phyloP scores from a whole-genome alignment of 2,797 vertebrate species.

The Xenentodon cancila region DNA sequence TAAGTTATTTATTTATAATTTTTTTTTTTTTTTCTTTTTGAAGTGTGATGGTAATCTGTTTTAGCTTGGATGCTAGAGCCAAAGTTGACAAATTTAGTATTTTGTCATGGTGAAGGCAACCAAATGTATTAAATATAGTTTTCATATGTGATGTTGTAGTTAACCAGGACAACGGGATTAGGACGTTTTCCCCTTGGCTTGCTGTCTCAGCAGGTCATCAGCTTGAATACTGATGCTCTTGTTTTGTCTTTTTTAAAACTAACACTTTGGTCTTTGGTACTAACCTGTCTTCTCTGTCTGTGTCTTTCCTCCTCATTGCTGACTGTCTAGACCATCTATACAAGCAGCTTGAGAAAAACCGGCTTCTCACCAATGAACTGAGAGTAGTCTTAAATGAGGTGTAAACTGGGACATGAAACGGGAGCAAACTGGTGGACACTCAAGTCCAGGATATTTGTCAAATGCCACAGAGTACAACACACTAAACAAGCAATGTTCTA shows the following conservation, averaged over 20 bases:
- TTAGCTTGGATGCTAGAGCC: too few relatives aligned
- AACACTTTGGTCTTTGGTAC: constrained; percentile 46
- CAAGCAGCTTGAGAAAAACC: constrained; percentile 97
- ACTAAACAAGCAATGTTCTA: constrained; percentile 12
- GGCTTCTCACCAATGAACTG: constrained; percentile 92
- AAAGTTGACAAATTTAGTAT: too few relatives aligned
- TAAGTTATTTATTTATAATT: too few relatives aligned
- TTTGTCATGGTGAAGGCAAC: too few relatives aligned
- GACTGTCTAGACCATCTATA: constrained; percentile 91
- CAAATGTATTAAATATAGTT: too few relatives aligned
- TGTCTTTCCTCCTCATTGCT: constrained; percentile 73
- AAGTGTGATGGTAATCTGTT: too few relatives aligned
- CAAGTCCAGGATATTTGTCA: not conserved
- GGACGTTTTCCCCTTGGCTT: too few relatives aligned
- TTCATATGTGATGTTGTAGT: too few relatives aligned
- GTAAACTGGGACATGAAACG: constrained; percentile 24
- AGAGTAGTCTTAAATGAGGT: constrained; percentile 86
- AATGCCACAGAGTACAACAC: constrained; percentile 19
- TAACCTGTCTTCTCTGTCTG: constrained; percentile 79
- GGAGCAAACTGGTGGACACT: constrained; percentile 1
- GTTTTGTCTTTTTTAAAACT: constrained; percentile 14
- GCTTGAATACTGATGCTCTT: not conserved
- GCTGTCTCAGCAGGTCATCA: not conserved
- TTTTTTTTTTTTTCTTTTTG: too few relatives aligned
- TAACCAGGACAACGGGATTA: too few relatives aligned